A percentile compares a stretch with the other conserved stretches of the same genome.
Evolutionary conservation across 1,140 invertebrate species (phyloP).

Genomic region (Leptopilina boulardi): DNA sequence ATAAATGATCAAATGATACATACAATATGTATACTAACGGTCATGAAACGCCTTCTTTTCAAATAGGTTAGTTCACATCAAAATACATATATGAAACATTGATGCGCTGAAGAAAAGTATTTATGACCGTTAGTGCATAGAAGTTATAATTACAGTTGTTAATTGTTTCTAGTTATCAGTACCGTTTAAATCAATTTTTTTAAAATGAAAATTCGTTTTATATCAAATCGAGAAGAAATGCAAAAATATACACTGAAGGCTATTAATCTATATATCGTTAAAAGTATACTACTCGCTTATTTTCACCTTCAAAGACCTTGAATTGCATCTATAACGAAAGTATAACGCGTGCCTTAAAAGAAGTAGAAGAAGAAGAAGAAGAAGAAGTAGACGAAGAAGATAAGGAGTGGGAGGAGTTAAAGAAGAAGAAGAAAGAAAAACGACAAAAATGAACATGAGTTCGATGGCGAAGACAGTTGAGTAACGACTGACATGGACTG

Average conservation of each 20-base stretch:
- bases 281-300: not conserved
- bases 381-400: constrained; percentile 41
- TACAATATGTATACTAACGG: not conserved
- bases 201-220: no score
- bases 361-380: constrained; percentile 50
- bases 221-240: not conserved
- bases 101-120: not conserved
- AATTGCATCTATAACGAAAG: constrained; percentile 33
- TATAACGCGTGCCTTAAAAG: constrained; percentile 47
- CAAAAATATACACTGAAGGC: not conserved
- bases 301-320: constrained; percentile 8
- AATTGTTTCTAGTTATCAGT: constrained; percentile 1
- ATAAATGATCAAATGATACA: not conserved
- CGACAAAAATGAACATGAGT: constrained; percentile 48
- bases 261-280: constrained; percentile 26
- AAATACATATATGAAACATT: constrained; percentile 5
- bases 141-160: constrained; percentile 8
- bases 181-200: not conserved
- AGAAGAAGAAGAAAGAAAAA: constrained; percentile 30
- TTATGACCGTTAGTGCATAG: not conserved
- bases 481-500: constrained; percentile 67
- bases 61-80: not conserved
- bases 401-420: constrained; percentile 29
- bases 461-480: constrained; percentile 69
- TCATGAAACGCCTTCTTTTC: not conserved